phyloP scores from a whole-genome alignment of 2,888 invertebrate species.

The Aquatica leii region DNA sequence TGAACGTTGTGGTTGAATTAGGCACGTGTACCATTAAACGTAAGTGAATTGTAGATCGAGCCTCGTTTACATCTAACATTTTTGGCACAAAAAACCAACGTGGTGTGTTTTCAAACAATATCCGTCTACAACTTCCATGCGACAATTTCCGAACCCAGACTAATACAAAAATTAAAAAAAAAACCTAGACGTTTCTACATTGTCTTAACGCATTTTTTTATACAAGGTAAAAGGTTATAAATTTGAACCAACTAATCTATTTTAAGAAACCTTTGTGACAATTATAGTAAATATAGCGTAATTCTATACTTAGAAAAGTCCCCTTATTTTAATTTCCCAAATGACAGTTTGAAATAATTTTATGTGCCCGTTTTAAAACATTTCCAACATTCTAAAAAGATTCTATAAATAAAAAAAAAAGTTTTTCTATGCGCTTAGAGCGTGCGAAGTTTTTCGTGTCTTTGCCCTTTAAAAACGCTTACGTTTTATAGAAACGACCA shows the following conservation, averaged over 20 bases:
- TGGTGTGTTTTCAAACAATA: no score
- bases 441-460: constrained; percentile 16
- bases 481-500: constrained; percentile 12
- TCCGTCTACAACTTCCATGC: no score
- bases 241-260: constrained; percentile 6
- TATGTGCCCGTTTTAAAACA: neutral
- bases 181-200: no score
- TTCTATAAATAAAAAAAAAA: constrained; percentile 13
- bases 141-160: no score
- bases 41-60: no score
- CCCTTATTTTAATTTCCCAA: constrained; percentile 14
- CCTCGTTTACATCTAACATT: no score
- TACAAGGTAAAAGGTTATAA: no score
- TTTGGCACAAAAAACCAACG: no score
- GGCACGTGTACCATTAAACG: no score
- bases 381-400: constrained; percentile 1
- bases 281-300: constrained; percentile 12
- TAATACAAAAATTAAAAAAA: no score
- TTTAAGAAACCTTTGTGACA: constrained; percentile 19
- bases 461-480: constrained; percentile 22
- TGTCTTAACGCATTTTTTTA: no score
- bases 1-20: no score
- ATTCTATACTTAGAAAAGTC: constrained; percentile 17
- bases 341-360: constrained; percentile 11
- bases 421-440: neutral